Evolutionary conservation across 23 tunicate species (phyloP).

Genomic region (Aplidium turbinatum): DNA sequence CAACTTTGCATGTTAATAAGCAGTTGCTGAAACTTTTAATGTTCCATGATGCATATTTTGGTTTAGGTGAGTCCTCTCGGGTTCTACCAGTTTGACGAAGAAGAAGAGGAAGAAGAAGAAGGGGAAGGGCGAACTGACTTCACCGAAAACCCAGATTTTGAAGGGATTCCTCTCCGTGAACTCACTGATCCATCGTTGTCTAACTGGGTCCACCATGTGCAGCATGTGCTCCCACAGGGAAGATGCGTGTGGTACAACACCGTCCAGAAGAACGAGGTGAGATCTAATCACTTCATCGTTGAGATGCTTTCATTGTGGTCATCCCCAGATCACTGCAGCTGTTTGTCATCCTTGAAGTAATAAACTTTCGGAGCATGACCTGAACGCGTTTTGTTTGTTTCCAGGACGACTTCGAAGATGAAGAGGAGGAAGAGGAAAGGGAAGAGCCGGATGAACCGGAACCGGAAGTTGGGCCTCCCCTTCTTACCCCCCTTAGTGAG

Average conservation of each 20-base stretch:
- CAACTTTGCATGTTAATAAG: neutral
- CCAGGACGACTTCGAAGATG: conserved; percentile 91
- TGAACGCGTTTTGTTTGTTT: no score
- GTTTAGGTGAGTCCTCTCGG: conserved; percentile 76
- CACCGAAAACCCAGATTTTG: conserved; percentile 93
- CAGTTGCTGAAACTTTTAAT: no score
- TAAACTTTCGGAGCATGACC: no score
- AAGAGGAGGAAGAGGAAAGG: conserved; percentile 95
- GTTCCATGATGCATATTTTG: no score
- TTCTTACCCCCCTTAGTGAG: conserved; percentile 92
- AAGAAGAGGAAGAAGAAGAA: conserved; percentile 98
- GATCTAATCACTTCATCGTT: no score
- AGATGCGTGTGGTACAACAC: conserved; percentile 93
- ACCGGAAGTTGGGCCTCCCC: conserved; percentile 96
- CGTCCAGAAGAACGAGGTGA: conserved; percentile 81
- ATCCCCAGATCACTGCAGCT: no score
- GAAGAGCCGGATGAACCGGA: conserved; percentile 96
- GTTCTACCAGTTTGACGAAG: conserved; percentile 91
- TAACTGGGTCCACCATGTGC: conserved; percentile 98
- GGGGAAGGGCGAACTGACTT: conserved; percentile 88
- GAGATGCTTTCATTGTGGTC: no score
- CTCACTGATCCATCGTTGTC: conserved; percentile 80
- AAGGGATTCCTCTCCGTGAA: conserved; percentile 88
- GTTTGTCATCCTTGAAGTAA: no score
- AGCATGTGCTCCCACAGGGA: conserved; percentile 94